phyloP scores from a whole-genome alignment of 2,797 vertebrate genomes.

The Danio albolineatus region DNA sequence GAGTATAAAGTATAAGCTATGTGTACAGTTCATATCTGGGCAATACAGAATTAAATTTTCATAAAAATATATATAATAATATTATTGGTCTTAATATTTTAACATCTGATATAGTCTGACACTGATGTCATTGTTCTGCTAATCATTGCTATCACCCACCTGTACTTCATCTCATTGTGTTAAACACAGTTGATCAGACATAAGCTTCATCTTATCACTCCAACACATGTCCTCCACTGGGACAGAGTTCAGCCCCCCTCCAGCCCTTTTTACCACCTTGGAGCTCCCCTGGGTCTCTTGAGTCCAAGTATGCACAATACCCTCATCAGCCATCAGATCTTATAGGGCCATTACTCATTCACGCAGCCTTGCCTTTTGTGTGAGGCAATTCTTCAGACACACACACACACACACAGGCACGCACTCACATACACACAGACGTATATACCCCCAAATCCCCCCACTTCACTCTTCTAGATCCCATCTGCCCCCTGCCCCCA shows the following conservation, averaged over 20 bases:
- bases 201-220: conserved; percentile 62
- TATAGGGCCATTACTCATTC: conserved; percentile 73
- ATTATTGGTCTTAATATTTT: too few relatives aligned
- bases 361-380: conserved; percentile 77
- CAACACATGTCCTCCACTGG: conserved; percentile 49
- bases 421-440: conserved; percentile 31
- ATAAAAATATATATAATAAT: too few relatives aligned
- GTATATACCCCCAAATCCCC: conserved; percentile 54
- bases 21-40: too few relatives aligned
- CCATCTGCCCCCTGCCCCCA: conserved; percentile 78
- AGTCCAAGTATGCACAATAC: conserved; percentile 73
- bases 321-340: conserved; percentile 78
- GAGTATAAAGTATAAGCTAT: background rate
- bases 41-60: too few relatives aligned
- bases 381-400: conserved; percentile 71
- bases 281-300: conserved; percentile 63
- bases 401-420: conserved; percentile 30
- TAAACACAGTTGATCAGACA: conserved; percentile 33
- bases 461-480: conserved; percentile 61
- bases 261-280: conserved; percentile 47
- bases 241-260: conserved; percentile 53
- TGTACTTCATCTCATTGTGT: conserved; percentile 42
- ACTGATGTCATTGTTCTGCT: background rate
- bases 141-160: conserved; percentile 8
- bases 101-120: background rate